Conservation (phyloP, 2,797 vertebrate species). For the Sebastes goodei region DNA sequence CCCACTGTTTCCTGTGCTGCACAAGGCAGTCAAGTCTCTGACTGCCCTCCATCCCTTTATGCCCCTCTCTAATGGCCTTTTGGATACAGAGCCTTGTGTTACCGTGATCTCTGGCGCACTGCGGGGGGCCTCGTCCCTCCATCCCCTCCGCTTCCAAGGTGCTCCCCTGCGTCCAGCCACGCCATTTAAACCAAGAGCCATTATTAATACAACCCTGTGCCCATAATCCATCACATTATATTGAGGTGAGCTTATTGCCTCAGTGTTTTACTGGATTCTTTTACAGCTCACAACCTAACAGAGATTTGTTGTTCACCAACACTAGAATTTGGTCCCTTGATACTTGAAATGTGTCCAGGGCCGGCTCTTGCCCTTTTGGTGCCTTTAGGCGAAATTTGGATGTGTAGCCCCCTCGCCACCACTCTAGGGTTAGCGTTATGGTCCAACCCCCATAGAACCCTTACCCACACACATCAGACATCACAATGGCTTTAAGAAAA, state of each 20-base stretch:
- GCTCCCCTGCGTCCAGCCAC: neutral
- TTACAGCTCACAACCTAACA: slow-evolving; percentile 49
- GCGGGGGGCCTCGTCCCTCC: slow-evolving; percentile 17
- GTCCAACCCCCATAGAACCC: too few relatives aligned
- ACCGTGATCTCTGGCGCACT: slow-evolving; percentile 2
- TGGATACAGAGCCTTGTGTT: slow-evolving; percentile 43
- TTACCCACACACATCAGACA: too few relatives aligned
- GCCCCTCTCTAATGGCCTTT: slow-evolving; percentile 34
- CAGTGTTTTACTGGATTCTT: slow-evolving; percentile 46
- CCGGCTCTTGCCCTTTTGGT: too few relatives aligned
- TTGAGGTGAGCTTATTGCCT: slow-evolving; percentile 38
- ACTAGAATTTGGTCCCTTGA: neutral
- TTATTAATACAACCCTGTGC: slow-evolving; percentile 28
- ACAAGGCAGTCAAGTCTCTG: neutral
- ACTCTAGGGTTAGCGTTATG: too few relatives aligned
- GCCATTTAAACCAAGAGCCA: slow-evolving; percentile 6
- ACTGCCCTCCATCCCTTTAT: neutral
- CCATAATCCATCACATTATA: slow-evolving; percentile 53
- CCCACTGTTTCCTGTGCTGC: slow-evolving; percentile 1
- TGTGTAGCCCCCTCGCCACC: too few relatives aligned
- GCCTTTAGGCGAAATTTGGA: too few relatives aligned
- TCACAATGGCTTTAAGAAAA: too few relatives aligned
- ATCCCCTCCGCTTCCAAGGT: neutral
- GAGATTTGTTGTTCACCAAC: slow-evolving; percentile 29
- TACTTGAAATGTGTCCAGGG: neutral